These are phyloP conservation scores for Mimachlamys varia DNA, from an alignment of 2,888 invertebrate species.

Conservation along the genomic window DNA sequence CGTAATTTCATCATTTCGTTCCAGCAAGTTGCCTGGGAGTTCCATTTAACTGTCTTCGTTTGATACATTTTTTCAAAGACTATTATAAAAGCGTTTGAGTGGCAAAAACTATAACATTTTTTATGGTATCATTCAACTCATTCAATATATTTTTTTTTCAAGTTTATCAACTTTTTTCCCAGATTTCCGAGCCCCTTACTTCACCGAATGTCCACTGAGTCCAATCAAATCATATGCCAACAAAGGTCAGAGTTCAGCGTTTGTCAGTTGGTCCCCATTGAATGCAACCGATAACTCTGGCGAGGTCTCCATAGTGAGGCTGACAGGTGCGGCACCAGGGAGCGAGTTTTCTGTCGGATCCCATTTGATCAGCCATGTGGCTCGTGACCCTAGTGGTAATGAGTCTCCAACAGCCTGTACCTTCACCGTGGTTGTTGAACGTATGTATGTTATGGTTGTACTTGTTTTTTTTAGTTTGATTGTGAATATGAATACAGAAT, in stretches of 20 bases:
- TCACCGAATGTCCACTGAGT: not conserved
- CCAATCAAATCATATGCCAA: not conserved
- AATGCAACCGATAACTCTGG: not conserved
- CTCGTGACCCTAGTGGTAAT: conserved; percentile 29
- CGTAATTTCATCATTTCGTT: too few relatives aligned
- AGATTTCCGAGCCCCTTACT: not conserved
- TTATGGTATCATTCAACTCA: too few relatives aligned
- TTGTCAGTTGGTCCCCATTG: not conserved
- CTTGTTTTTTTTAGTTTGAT: too few relatives aligned
- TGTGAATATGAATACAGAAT: too few relatives aligned
- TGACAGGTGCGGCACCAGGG: not conserved
- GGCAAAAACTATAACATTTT: too few relatives aligned
- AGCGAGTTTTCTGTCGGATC: not conserved
- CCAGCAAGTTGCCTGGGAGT: too few relatives aligned
- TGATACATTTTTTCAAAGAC: too few relatives aligned
- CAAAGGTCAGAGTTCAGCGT: not conserved
- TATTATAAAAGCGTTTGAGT: too few relatives aligned
- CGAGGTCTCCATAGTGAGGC: not conserved
- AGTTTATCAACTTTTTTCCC: not conserved
- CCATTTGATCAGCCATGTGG: not conserved
- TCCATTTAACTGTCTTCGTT: too few relatives aligned
- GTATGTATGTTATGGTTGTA: conserved; percentile 36
- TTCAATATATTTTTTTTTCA: too few relatives aligned
- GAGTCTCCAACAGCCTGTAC: conserved; percentile 39
- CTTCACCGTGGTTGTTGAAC: conserved; percentile 47